Conservation (phyloP, 2,888 invertebrate genomes). For the Dryadula phaetusa region DNA sequence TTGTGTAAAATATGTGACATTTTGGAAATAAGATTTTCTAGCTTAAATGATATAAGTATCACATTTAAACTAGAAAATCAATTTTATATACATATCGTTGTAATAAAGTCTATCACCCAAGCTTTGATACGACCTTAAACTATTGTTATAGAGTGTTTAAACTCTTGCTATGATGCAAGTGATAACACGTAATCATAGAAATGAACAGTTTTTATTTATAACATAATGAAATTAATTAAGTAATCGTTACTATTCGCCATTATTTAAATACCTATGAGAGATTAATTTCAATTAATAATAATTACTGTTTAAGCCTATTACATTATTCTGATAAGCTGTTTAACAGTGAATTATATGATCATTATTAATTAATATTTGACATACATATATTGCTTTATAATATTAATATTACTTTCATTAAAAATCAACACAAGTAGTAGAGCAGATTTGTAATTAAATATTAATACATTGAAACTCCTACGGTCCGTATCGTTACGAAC, state of each 20-base stretch:
- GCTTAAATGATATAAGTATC: constrained; percentile 9
- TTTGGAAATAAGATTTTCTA: constrained; percentile 18
- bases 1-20: constrained; percentile 27
- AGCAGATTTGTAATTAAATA: constrained; percentile 42
- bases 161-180: too few species aligned
- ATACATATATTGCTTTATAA: background rate
- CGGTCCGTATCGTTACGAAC: constrained; percentile 45
- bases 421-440: background rate
- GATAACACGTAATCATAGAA: background rate
- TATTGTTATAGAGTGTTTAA: too few species aligned
- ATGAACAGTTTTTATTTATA: background rate
- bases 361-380: background rate
- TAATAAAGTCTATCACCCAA: too few species aligned
- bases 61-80: too few species aligned
- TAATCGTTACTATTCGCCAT: background rate
- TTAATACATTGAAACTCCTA: constrained; percentile 35
- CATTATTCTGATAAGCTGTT: constrained; percentile 1
- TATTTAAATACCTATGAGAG: background rate
- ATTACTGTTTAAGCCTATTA: background rate
- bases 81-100: too few species aligned
- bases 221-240: background rate
- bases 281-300: background rate
- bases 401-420: constrained; percentile 16
- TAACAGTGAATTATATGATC: background rate
- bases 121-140: too few species aligned